Base-by-base conservation (phyloP, 2,113 vertebrate genomes). In the Clarias gariepinus region DNA sequence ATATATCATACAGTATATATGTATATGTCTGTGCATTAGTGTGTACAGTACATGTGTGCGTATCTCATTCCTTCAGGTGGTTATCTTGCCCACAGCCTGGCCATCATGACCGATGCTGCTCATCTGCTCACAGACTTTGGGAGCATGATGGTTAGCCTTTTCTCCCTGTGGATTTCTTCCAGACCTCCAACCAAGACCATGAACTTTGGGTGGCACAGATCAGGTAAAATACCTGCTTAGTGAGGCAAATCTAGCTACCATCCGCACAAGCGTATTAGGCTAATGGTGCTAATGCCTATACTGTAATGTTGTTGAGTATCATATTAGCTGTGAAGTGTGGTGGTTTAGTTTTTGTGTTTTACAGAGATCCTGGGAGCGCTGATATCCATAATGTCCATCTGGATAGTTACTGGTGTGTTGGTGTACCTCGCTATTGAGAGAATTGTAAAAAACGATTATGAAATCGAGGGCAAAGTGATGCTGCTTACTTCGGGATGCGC, bases 141-240 rank as follows among this genome's bases (percentile, higher is more conserved):
- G 91, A 99, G 97, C 90, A 99, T 99, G 97, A 93, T 97, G 19
- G 97, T 97, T 92, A 99, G 98, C 91, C 94, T 99, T 87, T 98
- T 99, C 94, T 99, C 98, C 64, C 95, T 99, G 64, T 98, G 98
- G 97, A 95, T 99, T 89, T 98, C 98, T 19, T 94, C 95, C 74
- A 96, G 95, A 10, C 96, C 96, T 0, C 95, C 97, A 87, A 98
- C 97, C 85, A 97, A 96, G 90, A 95, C 91, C 87, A 98, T 99
- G 97, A 99, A 92, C 90, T 99, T 96, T 0, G 98, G 98, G 41
- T 99, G 98, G 98, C 97, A 98, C 91, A 95, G 98, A 91, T 97
- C 98, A 74, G 98, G 98, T 98, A 91, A 94, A 94, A 84, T 79
- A 0, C 15, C 47, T 8, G 47, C 7, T 47, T 12, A 36, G 18